A percentile compares a stretch with the other conserved stretches of the same genome.
Evolutionary conservation across 2,797 vertebrate species (phyloP).

Genomic region (Phoxinus dragarum): DNA sequence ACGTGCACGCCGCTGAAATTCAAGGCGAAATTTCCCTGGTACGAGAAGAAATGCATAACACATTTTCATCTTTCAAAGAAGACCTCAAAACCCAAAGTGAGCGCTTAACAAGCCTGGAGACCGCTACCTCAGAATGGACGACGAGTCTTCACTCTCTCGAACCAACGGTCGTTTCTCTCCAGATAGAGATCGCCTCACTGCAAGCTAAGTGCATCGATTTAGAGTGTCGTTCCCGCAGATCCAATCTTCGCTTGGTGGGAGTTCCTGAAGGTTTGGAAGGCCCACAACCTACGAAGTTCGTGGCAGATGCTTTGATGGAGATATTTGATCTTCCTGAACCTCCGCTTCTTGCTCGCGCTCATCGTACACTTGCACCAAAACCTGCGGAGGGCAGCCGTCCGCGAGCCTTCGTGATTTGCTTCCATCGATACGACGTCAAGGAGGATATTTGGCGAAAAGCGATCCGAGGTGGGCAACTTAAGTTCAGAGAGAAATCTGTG

Average conservation of each 20-base stretch:
- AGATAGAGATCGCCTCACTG: not conserved
- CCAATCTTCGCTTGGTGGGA: not conserved
- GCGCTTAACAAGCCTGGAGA: not conserved
- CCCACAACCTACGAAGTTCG: not conserved
- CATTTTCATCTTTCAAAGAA: not conserved
- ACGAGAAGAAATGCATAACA: not conserved
- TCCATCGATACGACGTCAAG: not conserved
- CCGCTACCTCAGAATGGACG: not conserved
- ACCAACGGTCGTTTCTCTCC: not conserved
- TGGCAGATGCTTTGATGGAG: not conserved
- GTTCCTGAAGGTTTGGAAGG: not conserved
- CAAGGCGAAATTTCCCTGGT: not conserved
- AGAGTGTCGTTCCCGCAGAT: not conserved
- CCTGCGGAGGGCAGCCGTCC: not conserved
- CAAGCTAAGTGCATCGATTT: not conserved
- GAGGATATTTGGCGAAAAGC: too few species aligned
- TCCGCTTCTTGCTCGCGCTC: not conserved
- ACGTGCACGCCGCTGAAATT: not conserved
- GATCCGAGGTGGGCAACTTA: too few species aligned
- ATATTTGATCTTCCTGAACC: not conserved
- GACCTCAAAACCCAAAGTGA: not conserved
- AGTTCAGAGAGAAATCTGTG: too few species aligned
- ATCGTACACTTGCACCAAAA: not conserved
- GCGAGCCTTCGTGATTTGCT: not conserved
- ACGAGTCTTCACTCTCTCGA: not conserved